phyloP scores from a whole-genome alignment of 2,797 vertebrate species.

The Pangasius djambal region DNA sequence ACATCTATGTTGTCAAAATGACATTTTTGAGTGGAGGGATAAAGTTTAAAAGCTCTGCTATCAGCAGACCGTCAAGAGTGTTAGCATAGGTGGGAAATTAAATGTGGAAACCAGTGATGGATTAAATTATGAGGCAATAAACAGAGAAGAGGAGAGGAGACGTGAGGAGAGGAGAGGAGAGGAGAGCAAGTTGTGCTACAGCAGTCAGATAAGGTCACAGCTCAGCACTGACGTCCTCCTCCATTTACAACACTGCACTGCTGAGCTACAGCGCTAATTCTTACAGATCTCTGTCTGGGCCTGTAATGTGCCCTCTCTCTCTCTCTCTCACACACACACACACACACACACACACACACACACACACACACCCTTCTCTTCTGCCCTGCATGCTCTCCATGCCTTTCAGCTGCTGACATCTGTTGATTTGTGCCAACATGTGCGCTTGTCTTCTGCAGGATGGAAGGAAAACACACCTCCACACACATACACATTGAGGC shows the following conservation, averaged over 20 bases:
- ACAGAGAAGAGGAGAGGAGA: not conserved
- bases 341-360: conserved; percentile 27
- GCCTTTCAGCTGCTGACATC: conserved; percentile 43
- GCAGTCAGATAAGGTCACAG: conserved; percentile 60
- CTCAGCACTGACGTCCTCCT: conserved; percentile 42
- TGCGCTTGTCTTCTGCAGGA: conserved; percentile 14
- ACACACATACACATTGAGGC: conserved; percentile 16
- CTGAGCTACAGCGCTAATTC: conserved; percentile 51
- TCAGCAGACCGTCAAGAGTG: not conserved
- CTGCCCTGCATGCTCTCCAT: conserved; percentile 18
- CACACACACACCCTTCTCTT: conserved; percentile 20
- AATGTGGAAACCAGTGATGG: not conserved
- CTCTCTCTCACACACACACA: conserved; percentile 19
- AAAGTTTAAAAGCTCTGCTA: not conserved
- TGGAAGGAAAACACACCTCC: conserved; percentile 9
- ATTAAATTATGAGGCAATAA: not conserved
- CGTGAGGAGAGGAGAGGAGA: not conserved
- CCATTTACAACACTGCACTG: conserved; percentile 48
- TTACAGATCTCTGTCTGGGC: conserved; percentile 59
- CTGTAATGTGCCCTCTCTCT: conserved; percentile 47
- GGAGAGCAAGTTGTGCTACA: not conserved
- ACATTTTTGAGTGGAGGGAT: not conserved
- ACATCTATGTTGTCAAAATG: not conserved
- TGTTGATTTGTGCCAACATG: conserved; percentile 46
- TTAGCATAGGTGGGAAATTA: not conserved